A percentile compares a stretch with the other conserved stretches of the same genome.
Evolutionary conservation across 2,797 vertebrate species (phyloP).

Genomic region (Propithecus perrieri): DNA sequence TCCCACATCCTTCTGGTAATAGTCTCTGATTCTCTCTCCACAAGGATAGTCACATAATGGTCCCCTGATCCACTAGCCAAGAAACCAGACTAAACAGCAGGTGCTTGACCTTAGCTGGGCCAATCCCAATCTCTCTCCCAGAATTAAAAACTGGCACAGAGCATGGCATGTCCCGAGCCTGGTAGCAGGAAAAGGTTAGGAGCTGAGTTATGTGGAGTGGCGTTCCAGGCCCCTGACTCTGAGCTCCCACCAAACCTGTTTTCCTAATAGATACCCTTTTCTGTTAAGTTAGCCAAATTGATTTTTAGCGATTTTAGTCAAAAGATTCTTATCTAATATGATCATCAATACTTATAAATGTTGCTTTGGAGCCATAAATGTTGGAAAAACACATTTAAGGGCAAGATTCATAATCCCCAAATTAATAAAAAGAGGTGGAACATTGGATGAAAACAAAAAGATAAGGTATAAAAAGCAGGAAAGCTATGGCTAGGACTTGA

Average conservation of each 20-base stretch:
- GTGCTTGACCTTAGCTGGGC: neutral
- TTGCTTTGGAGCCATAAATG: neutral
- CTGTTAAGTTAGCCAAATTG: neutral
- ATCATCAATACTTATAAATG: neutral
- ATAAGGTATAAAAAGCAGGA: neutral
- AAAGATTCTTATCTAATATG: neutral
- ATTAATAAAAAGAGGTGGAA: neutral
- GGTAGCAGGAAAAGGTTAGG: neutral
- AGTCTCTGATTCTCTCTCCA: neutral
- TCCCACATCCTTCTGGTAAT: neutral
- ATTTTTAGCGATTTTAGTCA: neutral
- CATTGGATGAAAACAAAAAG: neutral
- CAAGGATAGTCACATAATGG: neutral
- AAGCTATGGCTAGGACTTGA: neutral
- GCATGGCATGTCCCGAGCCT: neutral
- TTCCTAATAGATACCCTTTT: neutral
- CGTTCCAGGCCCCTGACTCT: neutral
- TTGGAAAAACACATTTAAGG: neutral
- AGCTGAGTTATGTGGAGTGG: neutral
- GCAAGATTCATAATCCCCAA: neutral
- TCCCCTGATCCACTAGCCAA: neutral
- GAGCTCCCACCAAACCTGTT: neutral
- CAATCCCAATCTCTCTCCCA: neutral
- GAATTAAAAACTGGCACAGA: slow-evolving; percentile 21
- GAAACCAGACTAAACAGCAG: neutral